Percentiles rank a stretch among this genome's conserved stretches.
Evolutionary conservation across 1,140 invertebrate genomes (phyloP).

Genomic region (Drosophila saltans): DNA sequence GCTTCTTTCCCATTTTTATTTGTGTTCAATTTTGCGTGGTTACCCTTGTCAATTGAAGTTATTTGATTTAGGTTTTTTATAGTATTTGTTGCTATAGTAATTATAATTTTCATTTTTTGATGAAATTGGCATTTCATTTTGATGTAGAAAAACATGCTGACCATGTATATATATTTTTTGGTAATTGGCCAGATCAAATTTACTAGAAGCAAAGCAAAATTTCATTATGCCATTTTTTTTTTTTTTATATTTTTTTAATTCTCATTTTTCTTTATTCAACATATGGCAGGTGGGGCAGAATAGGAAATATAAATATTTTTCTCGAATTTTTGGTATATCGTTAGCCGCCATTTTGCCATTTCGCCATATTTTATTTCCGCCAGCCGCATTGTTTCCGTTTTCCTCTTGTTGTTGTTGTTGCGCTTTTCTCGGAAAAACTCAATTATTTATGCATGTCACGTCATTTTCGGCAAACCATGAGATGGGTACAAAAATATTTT

Average conservation of each 20-base stretch:
- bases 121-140: background rate
- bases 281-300: conserved; percentile 23
- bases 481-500: conserved; percentile 40
- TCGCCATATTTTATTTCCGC: conserved; percentile 74
- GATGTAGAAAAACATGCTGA: background rate
- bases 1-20: background rate
- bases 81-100: background rate
- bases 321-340: conserved; percentile 27
- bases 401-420: conserved; percentile 40
- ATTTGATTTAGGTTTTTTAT: background rate
- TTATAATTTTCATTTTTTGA: background rate
- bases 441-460: conserved; percentile 77
- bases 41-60: background rate
- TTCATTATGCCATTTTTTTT: background rate
- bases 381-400: conserved; percentile 41
- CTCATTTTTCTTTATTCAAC: conserved; percentile 21
- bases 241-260: conserved; percentile 6
- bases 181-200: conserved; percentile 2
- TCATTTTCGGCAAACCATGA: conserved; percentile 60
- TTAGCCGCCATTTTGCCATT: conserved; percentile 69
- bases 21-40: background rate
- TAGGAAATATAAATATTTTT: conserved; percentile 68
- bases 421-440: conserved; percentile 63
- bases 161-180: background rate
- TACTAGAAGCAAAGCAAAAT: background rate